phyloP scores from a whole-genome alignment of 2,888 invertebrate species.

The Nemotelus pantherinus region DNA sequence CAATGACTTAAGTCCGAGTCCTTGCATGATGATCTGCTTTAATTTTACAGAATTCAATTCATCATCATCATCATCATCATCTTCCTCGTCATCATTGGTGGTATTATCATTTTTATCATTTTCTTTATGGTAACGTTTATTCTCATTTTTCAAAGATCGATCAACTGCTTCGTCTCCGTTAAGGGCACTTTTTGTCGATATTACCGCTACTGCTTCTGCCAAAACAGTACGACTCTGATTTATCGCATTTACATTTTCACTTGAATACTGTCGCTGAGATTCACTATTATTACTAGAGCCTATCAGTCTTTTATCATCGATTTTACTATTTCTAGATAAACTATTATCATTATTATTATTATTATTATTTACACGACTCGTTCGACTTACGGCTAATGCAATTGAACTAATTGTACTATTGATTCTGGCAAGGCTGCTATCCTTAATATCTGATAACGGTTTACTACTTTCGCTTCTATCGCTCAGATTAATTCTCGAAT shows the following conservation, averaged over 20 bases:
- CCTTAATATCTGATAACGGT: background rate
- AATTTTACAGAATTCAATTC: constrained; percentile 52
- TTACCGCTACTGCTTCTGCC: background rate
- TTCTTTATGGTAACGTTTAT: background rate
- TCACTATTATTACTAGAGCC: constrained; percentile 25
- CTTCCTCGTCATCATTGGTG: background rate
- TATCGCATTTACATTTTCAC: background rate
- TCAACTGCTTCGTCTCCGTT: no score
- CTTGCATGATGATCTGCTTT: constrained; percentile 58
- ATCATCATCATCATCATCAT: constrained; percentile 50
- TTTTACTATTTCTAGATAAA: constrained; percentile 3
- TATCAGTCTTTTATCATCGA: constrained; percentile 45
- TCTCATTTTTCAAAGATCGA: background rate
- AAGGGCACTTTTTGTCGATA: background rate
- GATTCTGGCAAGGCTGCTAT: background rate
- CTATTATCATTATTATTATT: constrained; percentile 22
- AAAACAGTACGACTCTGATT: background rate
- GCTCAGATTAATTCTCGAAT: background rate
- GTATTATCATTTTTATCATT: background rate
- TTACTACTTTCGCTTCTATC: background rate
- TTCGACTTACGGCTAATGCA: background rate
- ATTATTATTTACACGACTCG: constrained; percentile 14
- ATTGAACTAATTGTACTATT: background rate
- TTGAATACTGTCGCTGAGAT: background rate
- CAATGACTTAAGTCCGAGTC: constrained; percentile 57